Percentiles rank a stretch among this genome's conserved stretches.
phyloP scores from a whole-genome alignment of 2,888 invertebrate genomes.

The Pterobdella sp. region DNA sequence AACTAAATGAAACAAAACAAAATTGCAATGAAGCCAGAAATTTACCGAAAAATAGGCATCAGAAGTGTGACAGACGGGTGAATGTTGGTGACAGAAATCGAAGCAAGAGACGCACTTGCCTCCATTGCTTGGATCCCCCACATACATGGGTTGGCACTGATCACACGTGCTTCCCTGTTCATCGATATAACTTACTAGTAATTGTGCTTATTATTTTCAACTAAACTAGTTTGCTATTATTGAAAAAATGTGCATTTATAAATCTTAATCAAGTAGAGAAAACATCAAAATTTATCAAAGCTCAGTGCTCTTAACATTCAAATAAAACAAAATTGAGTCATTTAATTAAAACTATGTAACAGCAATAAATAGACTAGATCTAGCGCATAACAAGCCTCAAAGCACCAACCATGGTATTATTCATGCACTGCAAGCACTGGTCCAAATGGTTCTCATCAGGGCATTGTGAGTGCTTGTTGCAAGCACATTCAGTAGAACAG shows the following conservation, averaged over 20 bases:
- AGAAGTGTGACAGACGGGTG: constrained; percentile 48
- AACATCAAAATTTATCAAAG: too few relatives aligned
- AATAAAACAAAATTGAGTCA: too few relatives aligned
- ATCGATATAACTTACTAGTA: not conserved
- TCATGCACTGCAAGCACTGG: constrained; percentile 73
- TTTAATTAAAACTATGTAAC: too few relatives aligned
- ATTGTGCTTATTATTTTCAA: too few relatives aligned
- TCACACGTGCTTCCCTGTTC: constrained; percentile 62
- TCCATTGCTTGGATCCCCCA: constrained; percentile 76
- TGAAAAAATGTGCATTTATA: too few relatives aligned
- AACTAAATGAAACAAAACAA: not conserved
- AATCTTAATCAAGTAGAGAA: too few relatives aligned
- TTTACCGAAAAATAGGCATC: constrained; percentile 32
- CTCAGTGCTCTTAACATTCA: too few relatives aligned
- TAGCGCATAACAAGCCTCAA: too few relatives aligned
- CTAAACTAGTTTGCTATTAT: too few relatives aligned
- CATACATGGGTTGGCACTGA: constrained; percentile 78
- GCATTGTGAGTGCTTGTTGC: constrained; percentile 88
- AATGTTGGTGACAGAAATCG: constrained; percentile 82
- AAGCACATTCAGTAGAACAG: constrained; percentile 85
- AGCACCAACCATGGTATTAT: constrained; percentile 71
- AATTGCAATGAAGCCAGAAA: not conserved
- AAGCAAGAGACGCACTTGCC: constrained; percentile 77
- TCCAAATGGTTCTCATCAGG: constrained; percentile 68
- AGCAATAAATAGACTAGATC: too few relatives aligned